phyloP scores from a whole-genome alignment of 1,140 invertebrate genomes.

The Chironomus striatipennis region DNA sequence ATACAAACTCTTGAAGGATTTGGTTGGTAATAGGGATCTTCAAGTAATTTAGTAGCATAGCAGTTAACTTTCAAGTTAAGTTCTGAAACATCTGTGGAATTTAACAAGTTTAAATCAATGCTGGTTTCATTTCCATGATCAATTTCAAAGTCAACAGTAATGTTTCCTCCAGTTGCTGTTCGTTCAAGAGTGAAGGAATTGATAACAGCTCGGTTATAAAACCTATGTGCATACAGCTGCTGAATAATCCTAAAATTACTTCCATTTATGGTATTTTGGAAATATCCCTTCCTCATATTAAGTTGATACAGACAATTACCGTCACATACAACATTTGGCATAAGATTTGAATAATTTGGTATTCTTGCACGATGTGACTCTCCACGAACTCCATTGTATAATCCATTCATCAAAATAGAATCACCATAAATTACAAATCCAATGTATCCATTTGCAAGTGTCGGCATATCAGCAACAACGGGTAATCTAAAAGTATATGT shows the following conservation, averaged over 20 bases:
- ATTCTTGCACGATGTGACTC: constrained; percentile 42
- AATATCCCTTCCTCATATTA: constrained; percentile 40
- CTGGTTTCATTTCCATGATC: neutral
- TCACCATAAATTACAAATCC: constrained; percentile 43
- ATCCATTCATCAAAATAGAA: constrained; percentile 42
- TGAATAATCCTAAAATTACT: constrained; percentile 39
- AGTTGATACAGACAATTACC: constrained; percentile 33
- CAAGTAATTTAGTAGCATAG: neutral
- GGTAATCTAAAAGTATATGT: neutral
- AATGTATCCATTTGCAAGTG: constrained; percentile 43
- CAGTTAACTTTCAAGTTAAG: neutral
- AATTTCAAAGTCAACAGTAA: neutral
- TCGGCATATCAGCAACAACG: constrained; percentile 34
- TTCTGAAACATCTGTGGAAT: neutral
- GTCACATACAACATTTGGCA: constrained; percentile 29
- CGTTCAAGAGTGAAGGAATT: constrained; percentile 38
- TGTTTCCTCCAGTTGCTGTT: neutral
- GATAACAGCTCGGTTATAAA: constrained; percentile 42
- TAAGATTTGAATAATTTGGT: constrained; percentile 42
- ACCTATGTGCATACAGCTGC: constrained; percentile 42
- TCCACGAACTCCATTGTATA: constrained; percentile 41
- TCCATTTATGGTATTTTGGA: constrained; percentile 37
- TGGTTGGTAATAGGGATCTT: constrained; percentile 41
- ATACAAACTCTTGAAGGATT: constrained; percentile 39
- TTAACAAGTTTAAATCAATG: neutral